These are phyloP conservation scores for Ephydatia muelleri DNA, from an alignment of 37 sponge, comb jelly and placozoan genomes.

Conservation along the genomic window DNA sequence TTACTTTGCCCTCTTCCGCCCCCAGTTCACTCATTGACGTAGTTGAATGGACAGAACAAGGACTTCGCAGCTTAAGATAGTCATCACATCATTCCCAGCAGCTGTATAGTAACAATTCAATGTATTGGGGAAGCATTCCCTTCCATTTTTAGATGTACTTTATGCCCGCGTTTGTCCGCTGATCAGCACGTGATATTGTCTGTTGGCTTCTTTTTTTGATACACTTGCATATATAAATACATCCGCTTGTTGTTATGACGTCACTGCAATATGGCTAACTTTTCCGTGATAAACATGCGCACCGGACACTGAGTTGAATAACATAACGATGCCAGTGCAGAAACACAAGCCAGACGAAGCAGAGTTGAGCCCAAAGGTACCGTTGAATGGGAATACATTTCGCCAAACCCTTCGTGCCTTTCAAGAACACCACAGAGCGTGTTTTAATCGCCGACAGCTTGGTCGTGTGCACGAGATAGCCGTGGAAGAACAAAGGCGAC, in stretches of 20 bases:
- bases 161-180: slow-evolving; percentile 1
- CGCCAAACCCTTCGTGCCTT: slow-evolving; percentile 10
- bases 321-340: slow-evolving; percentile 15
- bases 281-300: not conserved
- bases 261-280: not conserved
- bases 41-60: slow-evolving; percentile 22
- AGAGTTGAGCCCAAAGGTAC: not conserved
- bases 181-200: not conserved
- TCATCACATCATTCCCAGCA: not conserved
- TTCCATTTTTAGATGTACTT: not conserved
- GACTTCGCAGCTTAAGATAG: slow-evolving; percentile 4
- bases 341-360: slow-evolving; percentile 19
- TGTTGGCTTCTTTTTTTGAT: not conserved
- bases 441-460: slow-evolving; percentile 25
- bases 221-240: not conserved
- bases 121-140: not conserved
- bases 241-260: not conserved
- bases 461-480: slow-evolving; percentile 29
- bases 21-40: slow-evolving; percentile 32
- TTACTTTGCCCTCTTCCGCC: not conserved
- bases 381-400: slow-evolving; percentile 26
- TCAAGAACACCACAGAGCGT: slow-evolving; percentile 37
- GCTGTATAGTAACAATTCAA: not conserved
- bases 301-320: not conserved
- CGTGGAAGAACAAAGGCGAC: slow-evolving; percentile 30